Evolutionary conservation across 2,888 invertebrate genomes (phyloP), one percentile per base, ranked within the genome.

Genomic region (Limnephilus auricula): DNA sequence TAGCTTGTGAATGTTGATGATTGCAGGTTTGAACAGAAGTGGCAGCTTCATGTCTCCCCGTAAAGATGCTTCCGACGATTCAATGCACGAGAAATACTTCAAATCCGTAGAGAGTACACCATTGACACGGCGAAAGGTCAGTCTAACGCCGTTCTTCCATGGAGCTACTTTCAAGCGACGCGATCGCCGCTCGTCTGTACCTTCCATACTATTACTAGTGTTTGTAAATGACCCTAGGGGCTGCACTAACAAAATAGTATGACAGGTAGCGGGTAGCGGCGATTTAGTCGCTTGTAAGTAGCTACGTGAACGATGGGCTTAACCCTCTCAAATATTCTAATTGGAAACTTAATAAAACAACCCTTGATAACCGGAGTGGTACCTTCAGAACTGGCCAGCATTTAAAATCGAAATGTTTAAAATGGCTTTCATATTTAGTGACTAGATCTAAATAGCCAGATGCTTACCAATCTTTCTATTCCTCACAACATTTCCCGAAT

Each of bases 1-100:
- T 12, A 82, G 82, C 18, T 25, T 89, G 25, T 25, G 30, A 89
- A 90, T 85, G 1, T 18, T 37, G 37, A 79, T 92, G 50, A 89
- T 93, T 90, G 4, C 94, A 95, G 96, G 95, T 80, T 93, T 96
- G 83, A 96, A 96, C 91, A 95, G 94, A 34, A 94, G 94, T 91
- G 96, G 96, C 93, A 96, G 96, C 93, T 96, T 96, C 93, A 96
- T 96, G 94, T 96, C 96, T 90, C 96, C 96, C 30, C 94, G 96
- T 30, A 96, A 96, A 94, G 96, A 97, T 90, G 97, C 97, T 0
- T 97, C 98, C 82, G 98, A 98, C 94, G 98, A 98, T 95, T 97
- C 97, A 0, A 98, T 98, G 98, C 98, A 98, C 94, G 98, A 98
- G 94, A 97, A 97, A 94, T 98, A 98, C 94, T 97, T 98, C 94